phyloP scores from a whole-genome alignment of 2,113 vertebrate species.

The Vimba vimba region DNA sequence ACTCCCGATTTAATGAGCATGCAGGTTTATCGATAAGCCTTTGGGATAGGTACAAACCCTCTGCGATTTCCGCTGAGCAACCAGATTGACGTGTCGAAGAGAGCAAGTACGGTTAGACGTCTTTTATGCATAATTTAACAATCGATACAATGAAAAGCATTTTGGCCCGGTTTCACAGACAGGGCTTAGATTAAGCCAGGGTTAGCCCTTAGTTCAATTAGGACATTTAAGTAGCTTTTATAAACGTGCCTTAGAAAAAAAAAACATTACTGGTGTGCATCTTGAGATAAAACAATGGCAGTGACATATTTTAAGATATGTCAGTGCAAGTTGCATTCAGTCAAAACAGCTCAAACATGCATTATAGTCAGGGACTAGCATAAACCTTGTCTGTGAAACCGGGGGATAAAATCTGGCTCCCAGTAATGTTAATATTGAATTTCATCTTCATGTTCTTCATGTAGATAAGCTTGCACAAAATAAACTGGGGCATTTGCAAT shows the following conservation, averaged over 20 bases:
- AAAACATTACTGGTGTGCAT: too few relatives aligned
- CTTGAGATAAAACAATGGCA: too few relatives aligned
- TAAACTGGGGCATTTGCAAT: neutral
- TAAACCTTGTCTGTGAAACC: too few relatives aligned
- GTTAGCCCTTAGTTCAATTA: too few relatives aligned
- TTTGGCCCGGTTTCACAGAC: too few relatives aligned
- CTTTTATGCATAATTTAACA: slow-evolving; percentile 14
- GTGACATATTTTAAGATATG: too few relatives aligned
- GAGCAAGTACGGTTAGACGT: slow-evolving; percentile 20
- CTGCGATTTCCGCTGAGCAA: slow-evolving; percentile 37
- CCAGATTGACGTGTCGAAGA: slow-evolving; percentile 19
- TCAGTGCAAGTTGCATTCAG: too few relatives aligned
- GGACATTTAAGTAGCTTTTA: too few relatives aligned
- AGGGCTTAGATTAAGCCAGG: too few relatives aligned
- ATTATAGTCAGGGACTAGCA: too few relatives aligned
- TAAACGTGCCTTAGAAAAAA: too few relatives aligned
- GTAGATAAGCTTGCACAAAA: neutral
- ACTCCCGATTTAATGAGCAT: slow-evolving; percentile 51
- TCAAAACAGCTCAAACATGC: too few relatives aligned
- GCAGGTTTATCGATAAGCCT: slow-evolving; percentile 58
- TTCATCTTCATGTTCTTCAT: slow-evolving; percentile 1
- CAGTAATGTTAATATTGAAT: neutral
- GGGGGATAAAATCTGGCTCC: neutral
- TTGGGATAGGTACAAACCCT: slow-evolving; percentile 36
- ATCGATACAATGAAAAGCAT: neutral